Percentiles rank a stretch among this genome's conserved stretches.
phyloP scores from a whole-genome alignment of 2,113 vertebrate genomes.

The Delphinapterus leucas region DNA sequence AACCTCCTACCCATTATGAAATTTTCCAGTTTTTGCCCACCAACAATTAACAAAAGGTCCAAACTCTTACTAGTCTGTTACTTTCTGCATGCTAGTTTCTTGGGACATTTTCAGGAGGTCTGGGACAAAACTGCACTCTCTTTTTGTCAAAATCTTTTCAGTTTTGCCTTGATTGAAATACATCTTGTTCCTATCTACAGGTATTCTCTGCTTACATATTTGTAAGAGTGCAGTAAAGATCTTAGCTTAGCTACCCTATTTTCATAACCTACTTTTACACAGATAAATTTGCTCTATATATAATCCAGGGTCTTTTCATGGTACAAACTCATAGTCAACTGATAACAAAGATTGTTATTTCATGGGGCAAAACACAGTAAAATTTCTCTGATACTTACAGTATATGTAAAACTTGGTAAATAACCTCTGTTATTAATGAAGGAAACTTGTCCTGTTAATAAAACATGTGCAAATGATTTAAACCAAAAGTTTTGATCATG shows the following conservation, averaged over 20 bases:
- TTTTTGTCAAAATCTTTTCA: background rate
- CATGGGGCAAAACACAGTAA: background rate
- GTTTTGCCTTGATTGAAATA: background rate
- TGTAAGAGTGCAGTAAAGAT: background rate
- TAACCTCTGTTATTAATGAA: background rate
- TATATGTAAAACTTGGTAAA: background rate
- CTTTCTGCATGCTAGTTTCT: background rate
- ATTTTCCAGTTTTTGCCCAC: background rate
- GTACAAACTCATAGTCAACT: background rate
- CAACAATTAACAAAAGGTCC: background rate
- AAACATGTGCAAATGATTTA: background rate
- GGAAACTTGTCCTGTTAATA: background rate
- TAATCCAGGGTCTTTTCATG: background rate
- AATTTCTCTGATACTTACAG: background rate
- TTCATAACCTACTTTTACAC: background rate
- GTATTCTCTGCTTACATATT: background rate
- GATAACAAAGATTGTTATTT: background rate
- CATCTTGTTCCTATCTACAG: background rate
- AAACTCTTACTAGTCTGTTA: background rate
- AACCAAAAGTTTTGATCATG: background rate
- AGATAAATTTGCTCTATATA: background rate
- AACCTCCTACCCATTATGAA: background rate
- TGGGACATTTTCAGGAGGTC: background rate
- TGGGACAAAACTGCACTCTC: fast-evolving
- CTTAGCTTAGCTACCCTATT: background rate